Conservation (phyloP, 2,888 invertebrate species). For the Tricholauxania praeusta region DNA sequence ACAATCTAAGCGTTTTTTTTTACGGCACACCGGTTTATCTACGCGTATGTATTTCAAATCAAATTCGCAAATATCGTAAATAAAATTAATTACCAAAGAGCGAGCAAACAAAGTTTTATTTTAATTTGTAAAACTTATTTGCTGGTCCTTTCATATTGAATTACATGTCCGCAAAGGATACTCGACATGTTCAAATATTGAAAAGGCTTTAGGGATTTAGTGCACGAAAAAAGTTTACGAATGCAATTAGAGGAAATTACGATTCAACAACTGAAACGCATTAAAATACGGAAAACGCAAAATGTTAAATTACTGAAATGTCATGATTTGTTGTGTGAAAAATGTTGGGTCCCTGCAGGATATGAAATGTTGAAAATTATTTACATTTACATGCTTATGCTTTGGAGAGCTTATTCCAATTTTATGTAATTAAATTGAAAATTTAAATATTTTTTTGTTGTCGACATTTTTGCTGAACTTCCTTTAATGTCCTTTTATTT, state of each 20-base stretch:
- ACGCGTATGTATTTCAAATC: background rate
- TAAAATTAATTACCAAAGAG: background rate
- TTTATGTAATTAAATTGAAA: constrained; percentile 18
- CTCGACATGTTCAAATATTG: background rate
- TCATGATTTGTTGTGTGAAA: too few relatives aligned
- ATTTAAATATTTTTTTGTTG: too few relatives aligned
- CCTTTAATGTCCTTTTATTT: too few relatives aligned
- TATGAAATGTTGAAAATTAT: too few relatives aligned
- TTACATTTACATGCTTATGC: background rate
- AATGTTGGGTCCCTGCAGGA: too few relatives aligned
- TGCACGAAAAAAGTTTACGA: background rate
- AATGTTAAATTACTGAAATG: too few relatives aligned
- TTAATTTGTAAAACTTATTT: background rate
- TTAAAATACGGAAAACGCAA: too few relatives aligned
- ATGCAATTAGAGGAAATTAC: too few relatives aligned
- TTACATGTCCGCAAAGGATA: background rate
- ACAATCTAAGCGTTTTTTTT: too few relatives aligned
- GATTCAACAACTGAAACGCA: too few relatives aligned
- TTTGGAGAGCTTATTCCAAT: background rate
- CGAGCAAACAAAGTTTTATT: background rate
- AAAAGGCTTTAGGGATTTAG: background rate
- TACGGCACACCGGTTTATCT: too few relatives aligned
- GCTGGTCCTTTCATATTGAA: background rate
- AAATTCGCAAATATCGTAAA: background rate
- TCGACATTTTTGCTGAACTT: too few relatives aligned